Conservation (phyloP, 2,113 vertebrate genomes). For the Fregata magnificens region DNA sequence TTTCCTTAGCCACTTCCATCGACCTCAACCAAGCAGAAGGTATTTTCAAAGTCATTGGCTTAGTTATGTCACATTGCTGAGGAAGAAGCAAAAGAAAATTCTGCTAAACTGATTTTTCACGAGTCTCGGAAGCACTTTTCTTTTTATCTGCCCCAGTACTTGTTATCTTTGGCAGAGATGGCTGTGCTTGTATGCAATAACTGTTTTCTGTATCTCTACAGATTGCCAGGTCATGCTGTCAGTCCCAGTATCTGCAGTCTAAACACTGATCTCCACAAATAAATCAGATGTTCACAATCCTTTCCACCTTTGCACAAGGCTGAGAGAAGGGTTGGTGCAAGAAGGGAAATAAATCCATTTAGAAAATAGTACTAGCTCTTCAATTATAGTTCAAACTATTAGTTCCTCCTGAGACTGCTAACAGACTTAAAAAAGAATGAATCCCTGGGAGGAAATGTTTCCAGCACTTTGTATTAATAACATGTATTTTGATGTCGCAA, state of each 20-base stretch:
- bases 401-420: neutral
- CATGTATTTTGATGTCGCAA: neutral
- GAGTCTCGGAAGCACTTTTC: neutral
- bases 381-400: neutral
- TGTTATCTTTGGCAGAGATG: neutral
- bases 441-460: neutral
- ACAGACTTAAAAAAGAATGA: neutral
- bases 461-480: neutral
- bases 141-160: neutral
- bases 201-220: neutral
- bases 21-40: neutral
- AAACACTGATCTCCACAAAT: neutral
- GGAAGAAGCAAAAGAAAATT: neutral
- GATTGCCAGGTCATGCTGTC: neutral
- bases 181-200: neutral
- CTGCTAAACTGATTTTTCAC: neutral
- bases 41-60: neutral
- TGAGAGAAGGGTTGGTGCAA: neutral
- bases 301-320: neutral
- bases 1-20: neutral
- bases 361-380: neutral
- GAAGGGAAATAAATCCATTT: neutral
- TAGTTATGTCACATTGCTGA: neutral
- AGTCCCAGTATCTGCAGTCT: neutral
- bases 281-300: neutral